These are phyloP conservation scores for Trissolcus basalis DNA, from an alignment of 1,140 invertebrate species.

Conservation along the genomic window DNA sequence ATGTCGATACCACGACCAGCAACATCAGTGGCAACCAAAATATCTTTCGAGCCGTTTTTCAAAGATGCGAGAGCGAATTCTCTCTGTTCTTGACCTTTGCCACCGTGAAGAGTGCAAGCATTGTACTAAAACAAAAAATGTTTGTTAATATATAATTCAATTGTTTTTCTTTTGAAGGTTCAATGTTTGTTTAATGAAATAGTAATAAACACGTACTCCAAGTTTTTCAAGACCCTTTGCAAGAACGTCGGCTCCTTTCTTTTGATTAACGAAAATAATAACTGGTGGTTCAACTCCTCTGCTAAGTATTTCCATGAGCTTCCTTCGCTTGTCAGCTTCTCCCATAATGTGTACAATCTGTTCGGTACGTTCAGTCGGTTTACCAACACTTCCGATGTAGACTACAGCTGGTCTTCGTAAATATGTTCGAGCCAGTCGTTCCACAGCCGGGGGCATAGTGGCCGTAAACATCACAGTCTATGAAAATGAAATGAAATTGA, in stretches of 20 bases:
- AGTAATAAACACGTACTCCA: constrained; percentile 79
- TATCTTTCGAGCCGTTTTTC: constrained; percentile 96
- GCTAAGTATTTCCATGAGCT: constrained; percentile 90
- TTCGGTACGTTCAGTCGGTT: constrained; percentile 98
- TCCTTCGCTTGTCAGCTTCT: constrained; percentile 95
- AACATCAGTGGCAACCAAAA: constrained; percentile 99
- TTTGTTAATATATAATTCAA: no score
- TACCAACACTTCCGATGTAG: constrained; percentile 98
- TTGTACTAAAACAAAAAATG: constrained; percentile 82
- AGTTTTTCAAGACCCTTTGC: constrained; percentile 98
- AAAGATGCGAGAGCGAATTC: constrained; percentile 97
- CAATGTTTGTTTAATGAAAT: no score
- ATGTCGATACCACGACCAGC: constrained; percentile 99
- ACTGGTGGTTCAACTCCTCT: constrained; percentile 95
- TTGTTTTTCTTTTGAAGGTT: no score
- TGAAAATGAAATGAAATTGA: no score
- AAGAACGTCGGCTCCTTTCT: constrained; percentile 98
- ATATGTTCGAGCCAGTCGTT: constrained; percentile 96
- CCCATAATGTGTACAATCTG: constrained; percentile 97
- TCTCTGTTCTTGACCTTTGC: constrained; percentile 99
- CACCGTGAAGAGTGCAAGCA: constrained; percentile 97
- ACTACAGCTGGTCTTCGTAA: constrained; percentile 96
- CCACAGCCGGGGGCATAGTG: constrained; percentile 99
- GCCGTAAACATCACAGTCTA: constrained; percentile 99
- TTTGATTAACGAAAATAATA: constrained; percentile 99